Base-by-base conservation (phyloP, 2,888 invertebrate genomes). In the Eupithecia insigniata region DNA sequence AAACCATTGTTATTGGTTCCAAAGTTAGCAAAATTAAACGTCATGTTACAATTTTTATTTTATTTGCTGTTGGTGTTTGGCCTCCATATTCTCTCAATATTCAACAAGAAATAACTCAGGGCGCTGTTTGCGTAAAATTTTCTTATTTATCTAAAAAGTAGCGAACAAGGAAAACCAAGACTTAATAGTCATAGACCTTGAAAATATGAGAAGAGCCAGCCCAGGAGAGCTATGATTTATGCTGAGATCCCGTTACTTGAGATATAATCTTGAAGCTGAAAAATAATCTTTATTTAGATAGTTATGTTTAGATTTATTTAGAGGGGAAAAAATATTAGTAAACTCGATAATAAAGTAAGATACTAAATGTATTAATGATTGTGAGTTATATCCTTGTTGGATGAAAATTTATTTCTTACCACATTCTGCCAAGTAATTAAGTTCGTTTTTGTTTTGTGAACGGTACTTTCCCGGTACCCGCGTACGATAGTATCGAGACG, bases 141-240 rank as follows among this genome's bases (percentile, higher is more conserved):
- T 51, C 51, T 10, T 51, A 26, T 26, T 85, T 85, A 85, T 85
- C 81, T 85, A 78, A 73, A 77, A 85, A 86, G 80, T 85, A 85
- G 85, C 84, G 82, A 82, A 82, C 84, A 79, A 83, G 81, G 84
- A 83, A 84, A 83, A 83, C 81, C 81, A 82, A 82, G 85, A 86
- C 88, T 83, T 85, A 87, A 87, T 86, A 88, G 87, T 86, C 87
- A 86, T 89, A 89, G 88, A 87, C 87, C 87, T 88, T 87, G 88
- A 85, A 89, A 90, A 87, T 88, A 87, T 86, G 89, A 89, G 87
- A 82, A 81, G 82, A 81, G 80, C 78, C 51, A 69, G 76, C 91
- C 90, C 90, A 55, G 82, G 91, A 89, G 92, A 85, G 87, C 88
- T 84, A 91, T 91, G 90, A 89, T 82, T 91, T 90, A 90, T 87